A percentile compares a stretch with the other conserved stretches of the same genome.
phyloP scores from a whole-genome alignment of 2,113 vertebrate species.

The Cavia aperea region DNA sequence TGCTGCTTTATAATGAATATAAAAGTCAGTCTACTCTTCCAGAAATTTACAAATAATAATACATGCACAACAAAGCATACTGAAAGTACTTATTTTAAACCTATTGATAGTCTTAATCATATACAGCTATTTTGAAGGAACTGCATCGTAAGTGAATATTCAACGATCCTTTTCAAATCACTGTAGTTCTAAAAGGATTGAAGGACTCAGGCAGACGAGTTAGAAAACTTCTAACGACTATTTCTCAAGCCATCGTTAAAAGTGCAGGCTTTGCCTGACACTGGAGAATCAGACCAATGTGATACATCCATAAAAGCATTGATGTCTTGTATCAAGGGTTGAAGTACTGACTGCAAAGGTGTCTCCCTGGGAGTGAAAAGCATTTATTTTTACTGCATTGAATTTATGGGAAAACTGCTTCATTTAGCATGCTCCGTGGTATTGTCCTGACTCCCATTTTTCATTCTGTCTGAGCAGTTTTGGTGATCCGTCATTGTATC shows the following conservation, averaged over 20 bases:
- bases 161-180: not conserved
- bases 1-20: not conserved
- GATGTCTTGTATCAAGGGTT: not conserved
- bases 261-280: not conserved
- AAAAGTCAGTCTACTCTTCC: not conserved
- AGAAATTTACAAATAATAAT: not conserved
- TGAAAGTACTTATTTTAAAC: slow-evolving; percentile 5
- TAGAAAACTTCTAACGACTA: not conserved
- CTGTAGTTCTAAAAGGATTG: rapidly evolving
- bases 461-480: not conserved
- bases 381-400: not conserved
- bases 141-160: not conserved
- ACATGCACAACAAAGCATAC: not conserved
- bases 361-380: not conserved
- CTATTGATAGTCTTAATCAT: not conserved
- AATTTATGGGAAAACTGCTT: not conserved
- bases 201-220: not conserved
- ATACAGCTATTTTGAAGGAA: not conserved
- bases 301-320: not conserved
- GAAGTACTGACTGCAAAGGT: not conserved
- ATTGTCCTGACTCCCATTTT: not conserved
- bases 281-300: not conserved
- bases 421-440: not conserved
- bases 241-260: not conserved
- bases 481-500: not conserved